These are phyloP conservation scores for Chaetops frenatus DNA, from an alignment of 2,113 vertebrate species.

Conservation along the genomic window DNA sequence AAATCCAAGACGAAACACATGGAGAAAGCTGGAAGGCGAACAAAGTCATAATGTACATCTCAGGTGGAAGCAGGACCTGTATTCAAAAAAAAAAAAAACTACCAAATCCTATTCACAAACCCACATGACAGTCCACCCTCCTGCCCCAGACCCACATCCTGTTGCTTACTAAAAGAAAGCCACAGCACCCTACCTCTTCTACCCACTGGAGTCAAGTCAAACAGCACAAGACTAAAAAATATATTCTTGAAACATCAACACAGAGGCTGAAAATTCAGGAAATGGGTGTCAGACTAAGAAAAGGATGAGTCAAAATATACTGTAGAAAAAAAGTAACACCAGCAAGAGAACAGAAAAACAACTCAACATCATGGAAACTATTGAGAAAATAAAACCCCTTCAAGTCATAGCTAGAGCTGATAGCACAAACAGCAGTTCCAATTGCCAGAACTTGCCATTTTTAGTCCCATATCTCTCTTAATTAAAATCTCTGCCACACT, in stretches of 20 bases:
- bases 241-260: neutral
- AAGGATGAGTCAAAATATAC: constrained; percentile 46
- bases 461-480: neutral
- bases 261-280: constrained; percentile 9
- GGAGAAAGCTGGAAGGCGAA: neutral
- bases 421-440: neutral
- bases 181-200: neutral
- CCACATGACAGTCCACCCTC: neutral
- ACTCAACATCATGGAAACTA: constrained; percentile 38
- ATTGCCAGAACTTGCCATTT: neutral
- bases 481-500: neutral
- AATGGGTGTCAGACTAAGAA: neutral
- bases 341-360: constrained; percentile 4
- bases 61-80: neutral
- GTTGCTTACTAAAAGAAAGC: constrained; percentile 23
- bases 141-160: constrained; percentile 41
- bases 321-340: neutral
- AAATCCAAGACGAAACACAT: neutral
- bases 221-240: constrained; percentile 26
- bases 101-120: neutral
- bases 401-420: constrained; percentile 26
- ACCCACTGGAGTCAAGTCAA: constrained; percentile 7
- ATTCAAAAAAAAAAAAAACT: neutral
- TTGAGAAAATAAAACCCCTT: neutral
- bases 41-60: neutral